A percentile compares a stretch with the other conserved stretches of the same genome.
Conservation (phyloP, 35 echinoderm and acorn worm species). For the Nesometra sesokonis region DNA sequence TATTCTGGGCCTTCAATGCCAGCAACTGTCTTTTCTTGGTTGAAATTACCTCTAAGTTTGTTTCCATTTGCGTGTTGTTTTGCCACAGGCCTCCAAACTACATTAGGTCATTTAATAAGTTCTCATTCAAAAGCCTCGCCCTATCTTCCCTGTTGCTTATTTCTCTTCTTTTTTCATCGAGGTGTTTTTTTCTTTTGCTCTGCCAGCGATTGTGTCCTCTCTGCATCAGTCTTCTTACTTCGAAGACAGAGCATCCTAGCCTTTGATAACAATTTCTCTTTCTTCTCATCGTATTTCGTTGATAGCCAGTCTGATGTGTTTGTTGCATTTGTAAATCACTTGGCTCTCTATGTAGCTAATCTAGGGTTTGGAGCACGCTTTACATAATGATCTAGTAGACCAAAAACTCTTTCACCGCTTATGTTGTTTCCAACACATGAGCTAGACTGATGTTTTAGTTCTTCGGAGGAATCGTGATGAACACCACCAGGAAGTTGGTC, state of each 20-base stretch:
- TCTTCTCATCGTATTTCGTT: background rate
- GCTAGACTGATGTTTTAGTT: background rate
- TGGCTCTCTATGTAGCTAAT: background rate
- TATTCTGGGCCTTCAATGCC: background rate
- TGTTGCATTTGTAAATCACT: background rate
- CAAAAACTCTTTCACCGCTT: conserved; percentile 17
- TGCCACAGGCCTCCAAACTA: background rate
- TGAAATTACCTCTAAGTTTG: background rate
- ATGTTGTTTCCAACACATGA: conserved; percentile 14
- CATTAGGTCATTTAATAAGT: background rate
- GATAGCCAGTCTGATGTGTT: background rate
- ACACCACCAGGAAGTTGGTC: conserved; percentile 3
- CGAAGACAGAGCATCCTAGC: background rate
- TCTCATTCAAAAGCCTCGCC: background rate
- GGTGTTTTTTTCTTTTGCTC: background rate
- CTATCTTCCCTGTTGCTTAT: background rate
- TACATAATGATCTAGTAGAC: too few species aligned
- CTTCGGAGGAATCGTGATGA: background rate
- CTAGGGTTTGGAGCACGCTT: too few species aligned
- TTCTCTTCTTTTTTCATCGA: background rate
- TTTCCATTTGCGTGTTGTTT: background rate
- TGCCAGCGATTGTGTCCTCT: background rate
- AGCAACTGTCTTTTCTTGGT: background rate
- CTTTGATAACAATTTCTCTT: background rate
- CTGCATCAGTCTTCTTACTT: background rate